Base-by-base conservation (phyloP, 1,140 invertebrate genomes). In the Drosophila subpulchrella region DNA sequence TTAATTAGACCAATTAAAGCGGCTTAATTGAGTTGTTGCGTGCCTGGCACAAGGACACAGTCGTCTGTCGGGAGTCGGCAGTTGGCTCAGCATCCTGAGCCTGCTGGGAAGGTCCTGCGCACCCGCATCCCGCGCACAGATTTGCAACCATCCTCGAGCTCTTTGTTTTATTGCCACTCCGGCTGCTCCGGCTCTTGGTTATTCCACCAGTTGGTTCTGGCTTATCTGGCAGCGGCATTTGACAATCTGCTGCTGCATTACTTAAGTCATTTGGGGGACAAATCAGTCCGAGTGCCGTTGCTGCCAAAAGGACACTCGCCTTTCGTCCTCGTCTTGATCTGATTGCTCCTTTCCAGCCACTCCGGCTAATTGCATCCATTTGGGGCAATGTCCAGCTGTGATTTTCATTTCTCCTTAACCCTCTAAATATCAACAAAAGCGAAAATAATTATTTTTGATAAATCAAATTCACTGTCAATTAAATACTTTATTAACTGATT, bases 1-100 rank as follows among this genome's bases (percentile, higher is more conserved):
- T 91, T 91, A 91, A 91, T 91, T 91, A 91, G 90, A 81, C 90
- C 90, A 91, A 91, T 91, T 91, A 91, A 91, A 91, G 77, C 82
- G 70, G 75, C 90, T 85, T 91, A 91, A 91, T 91, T 91, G 85
- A 91, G 90, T 89, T 91, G 89, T 88, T 83, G 81, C 81, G 80
- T 85, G 80, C 63, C 63, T 63, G 81, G 73, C 63, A 55, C 80
- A 71, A 71, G 84, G 80, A 89, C 84, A 89, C 70, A 72, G 46
- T 24, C 17, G 38, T 4, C 38, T 20, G 59, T 51, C 68, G 54
- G 44, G 65, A 68, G 57, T 68, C 67, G 57, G 39, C 34, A 67
- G 10, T 46, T 15, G 20, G 47, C 38, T 51, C 66, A 58, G 46
- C 57, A 62, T 44, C 73, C 20, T 20, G 20, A 58, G 55, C 20